A percentile compares a stretch with the other conserved stretches of the same genome.
These are phyloP conservation scores for Aporrectodea caliginosa DNA, from an alignment of 1,140 invertebrate genomes.

Conservation along the genomic window DNA sequence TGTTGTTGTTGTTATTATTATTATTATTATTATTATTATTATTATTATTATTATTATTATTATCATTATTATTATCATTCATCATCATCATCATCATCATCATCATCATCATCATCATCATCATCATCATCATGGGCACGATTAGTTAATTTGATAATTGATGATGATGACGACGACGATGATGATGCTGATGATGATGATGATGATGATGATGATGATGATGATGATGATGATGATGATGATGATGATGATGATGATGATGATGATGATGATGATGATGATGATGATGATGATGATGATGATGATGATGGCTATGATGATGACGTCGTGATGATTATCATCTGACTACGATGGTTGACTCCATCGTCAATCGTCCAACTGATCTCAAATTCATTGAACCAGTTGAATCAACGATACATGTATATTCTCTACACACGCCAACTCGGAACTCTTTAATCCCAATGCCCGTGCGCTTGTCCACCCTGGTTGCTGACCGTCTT, in stretches of 20 bases:
- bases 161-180: no score
- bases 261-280: slow-evolving; percentile 31
- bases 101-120: no score
- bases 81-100: no score
- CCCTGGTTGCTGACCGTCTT: no score
- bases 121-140: no score
- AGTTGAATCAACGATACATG: not conserved
- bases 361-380: not conserved
- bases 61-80: no score
- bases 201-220: no score
- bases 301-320: slow-evolving; percentile 28
- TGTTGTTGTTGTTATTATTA: no score
- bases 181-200: no score
- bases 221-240: slow-evolving; percentile 15
- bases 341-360: not conserved
- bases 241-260: slow-evolving; percentile 24
- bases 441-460: not conserved
- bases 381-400: not conserved
- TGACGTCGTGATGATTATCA: not conserved
- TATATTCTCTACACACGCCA: not conserved
- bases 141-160: no score
- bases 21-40: no score
- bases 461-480: not conserved
- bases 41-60: no score
- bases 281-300: slow-evolving; percentile 27